Conservation (phyloP, 2,888 invertebrate genomes). For the Spodoptera exigua region DNA sequence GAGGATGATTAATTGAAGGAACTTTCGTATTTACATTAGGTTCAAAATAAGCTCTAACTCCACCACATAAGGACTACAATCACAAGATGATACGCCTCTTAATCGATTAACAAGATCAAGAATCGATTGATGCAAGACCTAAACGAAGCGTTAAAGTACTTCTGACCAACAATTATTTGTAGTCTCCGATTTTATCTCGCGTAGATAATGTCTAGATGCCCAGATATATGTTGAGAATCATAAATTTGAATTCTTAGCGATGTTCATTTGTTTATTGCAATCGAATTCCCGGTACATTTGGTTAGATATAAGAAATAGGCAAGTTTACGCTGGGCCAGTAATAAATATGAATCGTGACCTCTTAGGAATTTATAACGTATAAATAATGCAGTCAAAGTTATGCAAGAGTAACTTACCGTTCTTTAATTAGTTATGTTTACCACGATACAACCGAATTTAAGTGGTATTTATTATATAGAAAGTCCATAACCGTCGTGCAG, state of each 20-base stretch:
- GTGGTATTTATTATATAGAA: slow-evolving; percentile 68
- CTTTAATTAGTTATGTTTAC: slow-evolving; percentile 54
- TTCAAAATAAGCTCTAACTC: slow-evolving; percentile 14
- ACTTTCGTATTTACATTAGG: background rate
- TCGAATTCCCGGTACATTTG: slow-evolving; percentile 19
- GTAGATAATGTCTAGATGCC: slow-evolving; percentile 43
- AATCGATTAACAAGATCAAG: slow-evolving; percentile 47
- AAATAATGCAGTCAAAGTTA: slow-evolving; percentile 14
- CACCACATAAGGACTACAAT: slow-evolving; percentile 9
- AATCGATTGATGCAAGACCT: slow-evolving; percentile 55
- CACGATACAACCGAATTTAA: slow-evolving; percentile 56
- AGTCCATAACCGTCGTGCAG: slow-evolving; percentile 69
- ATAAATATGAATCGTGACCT: slow-evolving; percentile 26
- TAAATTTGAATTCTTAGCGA: slow-evolving; percentile 31
- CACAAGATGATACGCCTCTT: background rate
- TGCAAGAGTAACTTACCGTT: slow-evolving; percentile 25
- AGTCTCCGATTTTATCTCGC: slow-evolving; percentile 41
- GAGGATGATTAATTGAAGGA: slow-evolving; percentile 36
- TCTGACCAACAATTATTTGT: slow-evolving; percentile 52
- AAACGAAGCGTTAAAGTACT: slow-evolving; percentile 45
- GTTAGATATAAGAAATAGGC: background rate
- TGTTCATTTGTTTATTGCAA: slow-evolving; percentile 16
- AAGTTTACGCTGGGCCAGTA: background rate
- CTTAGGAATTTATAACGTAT: slow-evolving; percentile 31
- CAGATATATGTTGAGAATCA: slow-evolving; percentile 29